These are phyloP conservation scores for Diplolepis rosae DNA, from an alignment of 2,888 invertebrate genomes.

Conservation along the genomic window DNA sequence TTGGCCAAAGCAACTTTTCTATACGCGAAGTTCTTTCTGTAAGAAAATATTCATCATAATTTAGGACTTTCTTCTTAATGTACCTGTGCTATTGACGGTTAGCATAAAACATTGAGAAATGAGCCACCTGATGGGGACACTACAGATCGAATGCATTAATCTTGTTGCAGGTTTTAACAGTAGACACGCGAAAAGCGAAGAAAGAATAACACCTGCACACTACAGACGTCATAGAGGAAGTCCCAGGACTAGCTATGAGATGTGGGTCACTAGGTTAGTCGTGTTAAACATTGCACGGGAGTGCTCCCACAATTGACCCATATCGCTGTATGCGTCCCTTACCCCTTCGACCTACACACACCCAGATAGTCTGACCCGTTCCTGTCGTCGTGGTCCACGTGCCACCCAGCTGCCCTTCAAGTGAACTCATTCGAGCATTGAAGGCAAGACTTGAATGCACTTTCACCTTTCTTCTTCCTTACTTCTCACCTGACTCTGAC, in stretches of 20 bases:
- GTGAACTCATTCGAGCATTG: neutral
- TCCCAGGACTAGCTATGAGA: conserved; percentile 43
- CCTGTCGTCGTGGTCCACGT: neutral
- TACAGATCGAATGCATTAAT: neutral
- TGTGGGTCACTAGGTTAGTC: conserved; percentile 67
- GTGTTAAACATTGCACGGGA: conserved; percentile 61
- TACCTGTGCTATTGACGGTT: too few relatives aligned
- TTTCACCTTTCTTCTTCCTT: neutral
- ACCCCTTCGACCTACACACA: conserved; percentile 33
- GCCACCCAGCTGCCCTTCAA: conserved; percentile 4
- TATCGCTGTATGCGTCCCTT: conserved; percentile 57
- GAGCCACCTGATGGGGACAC: too few relatives aligned
- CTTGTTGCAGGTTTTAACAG: conserved; percentile 5
- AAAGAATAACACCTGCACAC: conserved; percentile 7
- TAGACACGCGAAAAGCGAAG: neutral
- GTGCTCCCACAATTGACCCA: conserved; percentile 68
- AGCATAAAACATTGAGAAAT: too few relatives aligned
- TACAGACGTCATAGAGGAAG: neutral
- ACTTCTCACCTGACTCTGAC: conserved; percentile 7
- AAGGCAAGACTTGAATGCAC: neutral
- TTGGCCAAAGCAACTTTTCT: too few relatives aligned
- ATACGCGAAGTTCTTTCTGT: too few relatives aligned
- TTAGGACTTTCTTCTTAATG: too few relatives aligned
- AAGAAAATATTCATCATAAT: too few relatives aligned
- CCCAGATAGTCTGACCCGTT: neutral